A percentile compares a stretch with the other conserved stretches of the same genome.
Evolutionary conservation across 37 sponge, comb jelly and placozoan species (phyloP).

Genomic region (Chondrilla cf. caribensis): DNA sequence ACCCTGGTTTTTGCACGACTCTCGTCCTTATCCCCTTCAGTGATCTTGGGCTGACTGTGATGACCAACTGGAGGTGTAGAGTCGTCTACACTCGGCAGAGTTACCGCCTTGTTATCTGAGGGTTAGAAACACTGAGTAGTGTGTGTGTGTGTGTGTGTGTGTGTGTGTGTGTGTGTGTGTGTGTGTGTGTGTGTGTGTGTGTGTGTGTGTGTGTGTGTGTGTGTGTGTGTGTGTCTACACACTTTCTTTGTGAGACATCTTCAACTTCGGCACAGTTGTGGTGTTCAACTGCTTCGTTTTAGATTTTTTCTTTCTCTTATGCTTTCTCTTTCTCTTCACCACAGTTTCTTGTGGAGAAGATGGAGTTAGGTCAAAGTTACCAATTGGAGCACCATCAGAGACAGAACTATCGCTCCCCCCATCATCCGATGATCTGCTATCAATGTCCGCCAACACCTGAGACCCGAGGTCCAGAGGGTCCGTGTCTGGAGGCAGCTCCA

Average conservation of each 20-base stretch:
- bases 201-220: too few relatives aligned
- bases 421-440: conserved; percentile 23
- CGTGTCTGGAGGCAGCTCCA: conserved; percentile 50
- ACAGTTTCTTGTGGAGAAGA: not conserved
- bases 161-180: not conserved
- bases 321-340: conserved; percentile 25
- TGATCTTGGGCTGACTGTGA: not conserved
- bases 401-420: conserved; percentile 90
- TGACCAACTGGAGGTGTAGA: not conserved
- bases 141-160: not conserved
- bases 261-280: conserved; percentile 19
- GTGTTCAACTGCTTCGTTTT: conserved; percentile 47
- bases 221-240: not conserved
- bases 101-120: not conserved
- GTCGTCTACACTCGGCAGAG: too few relatives aligned
- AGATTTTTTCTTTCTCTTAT: conserved; percentile 22
- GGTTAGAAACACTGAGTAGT: not conserved
- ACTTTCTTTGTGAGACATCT: conserved; percentile 48
- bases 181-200: not conserved
- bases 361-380: conserved; percentile 21
- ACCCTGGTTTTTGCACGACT: not conserved
- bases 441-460: not conserved
- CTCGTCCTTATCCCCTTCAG: not conserved
- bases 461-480: conserved; percentile 70
- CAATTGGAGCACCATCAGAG: conserved; percentile 88